phyloP scores from a whole-genome alignment of 2,113 vertebrate species.

The Ageneiosus marmoratus region DNA sequence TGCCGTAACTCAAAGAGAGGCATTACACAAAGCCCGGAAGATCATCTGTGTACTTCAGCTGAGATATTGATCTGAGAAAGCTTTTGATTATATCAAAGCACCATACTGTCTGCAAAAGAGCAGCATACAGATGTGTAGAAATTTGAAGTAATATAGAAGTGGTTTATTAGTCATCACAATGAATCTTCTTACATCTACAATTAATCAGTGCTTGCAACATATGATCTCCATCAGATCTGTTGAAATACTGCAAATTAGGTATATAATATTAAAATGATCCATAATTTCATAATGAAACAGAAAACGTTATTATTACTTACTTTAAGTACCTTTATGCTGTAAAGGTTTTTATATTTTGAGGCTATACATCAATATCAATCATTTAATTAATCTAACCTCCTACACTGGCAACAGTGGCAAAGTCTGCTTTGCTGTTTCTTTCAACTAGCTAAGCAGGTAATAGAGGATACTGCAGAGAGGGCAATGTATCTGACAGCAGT shows the following conservation, averaged over 20 bases:
- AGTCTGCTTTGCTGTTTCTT: not conserved
- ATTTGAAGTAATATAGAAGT: conserved; percentile 9
- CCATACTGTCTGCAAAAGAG: not conserved
- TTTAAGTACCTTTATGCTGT: not conserved
- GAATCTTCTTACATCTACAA: conserved; percentile 4
- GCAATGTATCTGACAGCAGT: not conserved
- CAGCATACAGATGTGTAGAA: not conserved
- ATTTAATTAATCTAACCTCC: no score
- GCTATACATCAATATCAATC: not conserved
- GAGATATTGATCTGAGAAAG: conserved; percentile 1
- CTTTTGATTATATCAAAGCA: conserved; percentile 4
- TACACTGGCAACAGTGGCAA: not conserved
- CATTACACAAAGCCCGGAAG: not conserved
- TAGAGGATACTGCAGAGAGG: not conserved
- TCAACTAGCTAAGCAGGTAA: not conserved
- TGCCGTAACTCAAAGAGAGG: not conserved
- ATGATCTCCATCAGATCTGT: conserved; percentile 8
- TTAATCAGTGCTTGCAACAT: conserved; percentile 1
- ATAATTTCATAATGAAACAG: not conserved
- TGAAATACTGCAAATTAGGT: conserved; percentile 24
- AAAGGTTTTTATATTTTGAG: not conserved
- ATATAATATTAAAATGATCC: conserved; percentile 35
- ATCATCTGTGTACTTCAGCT: conserved; percentile 14
- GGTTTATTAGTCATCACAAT: conserved; percentile 18
- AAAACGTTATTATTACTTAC: not conserved